phyloP scores from a whole-genome alignment of 2,113 vertebrate species.

The Picathartes gymnocephalus region DNA sequence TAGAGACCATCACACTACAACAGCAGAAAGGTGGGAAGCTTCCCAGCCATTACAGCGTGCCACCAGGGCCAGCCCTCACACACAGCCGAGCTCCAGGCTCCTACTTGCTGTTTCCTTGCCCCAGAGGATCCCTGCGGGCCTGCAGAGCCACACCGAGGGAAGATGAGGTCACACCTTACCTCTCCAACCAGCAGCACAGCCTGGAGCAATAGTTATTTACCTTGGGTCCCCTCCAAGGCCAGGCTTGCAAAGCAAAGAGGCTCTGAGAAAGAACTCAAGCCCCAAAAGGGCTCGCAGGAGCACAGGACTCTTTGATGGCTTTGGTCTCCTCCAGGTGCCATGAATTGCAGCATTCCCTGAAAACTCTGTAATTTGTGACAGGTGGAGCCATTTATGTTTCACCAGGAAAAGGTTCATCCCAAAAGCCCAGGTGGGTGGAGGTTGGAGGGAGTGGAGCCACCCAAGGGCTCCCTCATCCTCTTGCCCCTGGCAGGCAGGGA shows the following conservation, averaged over 20 bases:
- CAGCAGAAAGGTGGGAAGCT: neutral
- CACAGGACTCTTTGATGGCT: neutral
- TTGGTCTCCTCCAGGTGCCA: neutral
- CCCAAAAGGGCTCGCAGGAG: rapidly evolving
- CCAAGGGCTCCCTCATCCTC: neutral
- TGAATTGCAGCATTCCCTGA: neutral
- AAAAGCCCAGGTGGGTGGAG: neutral
- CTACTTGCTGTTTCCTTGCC: neutral
- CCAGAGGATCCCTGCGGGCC: neutral
- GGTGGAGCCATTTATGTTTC: neutral
- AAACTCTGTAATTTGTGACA: neutral
- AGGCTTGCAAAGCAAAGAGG: neutral
- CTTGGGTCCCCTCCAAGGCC: neutral
- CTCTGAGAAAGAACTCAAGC: neutral
- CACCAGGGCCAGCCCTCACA: neutral
- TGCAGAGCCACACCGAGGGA: neutral
- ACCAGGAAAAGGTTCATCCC: neutral
- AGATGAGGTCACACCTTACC: neutral
- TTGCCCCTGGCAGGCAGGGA: rapidly evolving
- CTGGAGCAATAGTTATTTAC: neutral
- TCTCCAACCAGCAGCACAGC: neutral
- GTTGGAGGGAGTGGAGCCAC: neutral
- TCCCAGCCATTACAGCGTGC: rapidly evolving
- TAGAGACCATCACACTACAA: neutral
- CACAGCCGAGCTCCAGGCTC: neutral